Conservation (phyloP, 1,140 invertebrate genomes). For the Cydia pomonella region DNA sequence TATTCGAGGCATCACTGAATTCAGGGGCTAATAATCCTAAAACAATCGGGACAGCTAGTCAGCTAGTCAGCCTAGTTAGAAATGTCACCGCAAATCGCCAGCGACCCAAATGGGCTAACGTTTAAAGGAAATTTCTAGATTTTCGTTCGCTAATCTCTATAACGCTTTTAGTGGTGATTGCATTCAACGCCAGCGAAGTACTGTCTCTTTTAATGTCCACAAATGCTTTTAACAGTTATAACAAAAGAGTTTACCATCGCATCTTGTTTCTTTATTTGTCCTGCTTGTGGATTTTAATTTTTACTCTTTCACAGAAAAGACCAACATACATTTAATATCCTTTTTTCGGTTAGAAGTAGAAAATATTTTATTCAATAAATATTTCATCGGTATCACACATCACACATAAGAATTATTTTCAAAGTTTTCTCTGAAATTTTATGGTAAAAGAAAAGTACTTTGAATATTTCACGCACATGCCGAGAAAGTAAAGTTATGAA, state of each 20-base stretch:
- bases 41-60: too few species aligned
- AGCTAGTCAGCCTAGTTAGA: not conserved
- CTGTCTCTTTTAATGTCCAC: not conserved
- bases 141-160: not conserved
- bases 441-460: constrained; percentile 5
- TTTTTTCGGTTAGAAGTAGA: too few species aligned
- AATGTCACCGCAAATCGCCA: constrained; percentile 9
- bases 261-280: too few species aligned
- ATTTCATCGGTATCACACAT: not conserved
- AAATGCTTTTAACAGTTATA: not conserved
- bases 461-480: constrained; percentile 8
- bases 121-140: constrained; percentile 7
- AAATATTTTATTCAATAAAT: not conserved
- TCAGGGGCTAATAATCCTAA: too few species aligned
- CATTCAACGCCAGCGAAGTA: not conserved
- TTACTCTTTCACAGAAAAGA: too few species aligned
- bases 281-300: too few species aligned
- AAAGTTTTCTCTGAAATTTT: not conserved
- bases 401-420: not conserved
- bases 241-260: too few species aligned
- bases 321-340: too few species aligned
- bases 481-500: constrained; percentile 7
- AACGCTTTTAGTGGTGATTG: constrained; percentile 7
- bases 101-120: constrained; percentile 15
- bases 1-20: too few species aligned